Conservation (phyloP, 2,797 vertebrate species). For the Urocyon cinereoargenteus region DNA sequence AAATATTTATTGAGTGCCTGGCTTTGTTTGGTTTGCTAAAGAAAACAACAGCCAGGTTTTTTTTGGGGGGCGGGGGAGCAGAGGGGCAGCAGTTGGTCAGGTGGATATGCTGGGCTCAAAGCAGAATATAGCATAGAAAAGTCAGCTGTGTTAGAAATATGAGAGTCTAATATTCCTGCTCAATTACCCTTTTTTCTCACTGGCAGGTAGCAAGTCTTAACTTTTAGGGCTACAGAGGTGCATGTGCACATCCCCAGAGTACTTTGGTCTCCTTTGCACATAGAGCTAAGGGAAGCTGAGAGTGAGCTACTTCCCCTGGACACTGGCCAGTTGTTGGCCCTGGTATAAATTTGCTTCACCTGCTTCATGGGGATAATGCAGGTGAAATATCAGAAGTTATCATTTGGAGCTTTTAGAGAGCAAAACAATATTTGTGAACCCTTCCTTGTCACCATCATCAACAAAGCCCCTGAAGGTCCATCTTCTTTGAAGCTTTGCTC, state of each 20-base stretch:
- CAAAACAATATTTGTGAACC: neutral
- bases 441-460: neutral
- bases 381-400: neutral
- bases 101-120: neutral
- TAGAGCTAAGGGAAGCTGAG: neutral
- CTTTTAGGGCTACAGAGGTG: neutral
- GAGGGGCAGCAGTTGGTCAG: neutral
- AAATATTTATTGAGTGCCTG: neutral
- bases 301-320: neutral
- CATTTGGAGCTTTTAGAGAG: neutral
- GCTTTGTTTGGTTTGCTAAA: slow-evolving; percentile 43
- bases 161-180: neutral
- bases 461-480: neutral
- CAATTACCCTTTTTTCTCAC: neutral
- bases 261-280: neutral
- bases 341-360: neutral
- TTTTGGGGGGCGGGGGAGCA: rapidly evolving
- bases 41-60: neutral
- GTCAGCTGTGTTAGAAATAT: neutral
- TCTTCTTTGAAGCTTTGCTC: neutral
- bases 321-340: neutral
- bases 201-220: neutral
- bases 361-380: neutral
- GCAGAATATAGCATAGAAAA: neutral
- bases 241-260: neutral